Percentiles rank a stretch among this genome's conserved stretches.
These are phyloP conservation scores for Drosophila atripex DNA, from an alignment of 2,888 invertebrate genomes.

Conservation along the genomic window DNA sequence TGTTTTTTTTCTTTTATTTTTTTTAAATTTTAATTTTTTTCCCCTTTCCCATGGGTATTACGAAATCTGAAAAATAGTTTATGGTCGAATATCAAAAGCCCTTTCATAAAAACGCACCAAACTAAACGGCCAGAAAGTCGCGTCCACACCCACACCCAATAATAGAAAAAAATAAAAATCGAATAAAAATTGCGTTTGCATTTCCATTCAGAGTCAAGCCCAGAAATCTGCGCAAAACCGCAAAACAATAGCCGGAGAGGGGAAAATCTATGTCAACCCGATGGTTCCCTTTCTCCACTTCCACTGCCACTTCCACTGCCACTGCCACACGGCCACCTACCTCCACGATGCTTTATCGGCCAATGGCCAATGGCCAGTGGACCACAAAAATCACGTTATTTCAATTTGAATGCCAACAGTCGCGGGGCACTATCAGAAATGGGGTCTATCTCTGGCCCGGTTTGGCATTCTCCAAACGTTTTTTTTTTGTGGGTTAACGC, in stretches of 20 bases:
- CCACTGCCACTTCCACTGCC: background rate
- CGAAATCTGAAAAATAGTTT: background rate
- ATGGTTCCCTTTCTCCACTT: background rate
- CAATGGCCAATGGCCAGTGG: constrained; percentile 51
- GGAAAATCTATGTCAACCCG: constrained; percentile 62
- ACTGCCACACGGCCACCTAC: background rate
- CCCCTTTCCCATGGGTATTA: background rate
- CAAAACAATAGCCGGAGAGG: constrained; percentile 63
- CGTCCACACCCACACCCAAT: constrained; percentile 54
- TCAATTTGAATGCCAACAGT: constrained; percentile 76
- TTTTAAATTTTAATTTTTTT: background rate
- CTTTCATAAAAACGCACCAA: background rate
- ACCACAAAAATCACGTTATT: constrained; percentile 80
- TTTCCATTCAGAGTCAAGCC: constrained; percentile 64
- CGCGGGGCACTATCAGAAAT: constrained; percentile 40
- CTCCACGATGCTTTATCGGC: background rate
- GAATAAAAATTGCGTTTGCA: constrained; percentile 69
- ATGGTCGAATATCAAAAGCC: constrained; percentile 5
- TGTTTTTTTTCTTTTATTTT: background rate
- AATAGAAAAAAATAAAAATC: constrained; percentile 23
- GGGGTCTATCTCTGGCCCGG: constrained; percentile 33
- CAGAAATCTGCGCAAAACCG: constrained; percentile 71
- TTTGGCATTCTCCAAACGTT: constrained; percentile 67
- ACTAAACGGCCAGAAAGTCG: constrained; percentile 41
- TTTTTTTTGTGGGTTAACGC: constrained; percentile 53